Evolutionary conservation across 2,113 vertebrate genomes (phyloP).

Genomic region (Halcyon senegalensis): DNA sequence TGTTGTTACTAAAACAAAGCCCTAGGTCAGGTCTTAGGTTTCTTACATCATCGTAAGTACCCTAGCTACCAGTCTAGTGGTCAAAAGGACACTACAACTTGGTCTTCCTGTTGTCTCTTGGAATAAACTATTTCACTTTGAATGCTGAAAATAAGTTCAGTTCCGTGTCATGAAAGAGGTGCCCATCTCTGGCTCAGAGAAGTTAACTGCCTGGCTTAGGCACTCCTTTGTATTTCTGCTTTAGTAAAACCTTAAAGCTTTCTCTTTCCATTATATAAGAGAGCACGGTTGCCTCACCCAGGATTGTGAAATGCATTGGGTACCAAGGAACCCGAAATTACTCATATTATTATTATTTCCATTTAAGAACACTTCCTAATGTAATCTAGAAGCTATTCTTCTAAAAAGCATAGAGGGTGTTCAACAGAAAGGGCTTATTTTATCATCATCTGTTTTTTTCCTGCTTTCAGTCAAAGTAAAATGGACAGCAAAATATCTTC

Average conservation of each 20-base stretch:
- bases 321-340: background rate
- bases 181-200: background rate
- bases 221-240: background rate
- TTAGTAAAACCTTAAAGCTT: background rate
- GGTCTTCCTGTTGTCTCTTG: background rate
- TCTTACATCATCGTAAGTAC: background rate
- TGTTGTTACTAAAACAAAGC: background rate
- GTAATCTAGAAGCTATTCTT: background rate
- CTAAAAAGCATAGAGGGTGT: background rate
- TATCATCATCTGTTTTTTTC: background rate
- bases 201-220: background rate
- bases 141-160: background rate
- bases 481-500: background rate
- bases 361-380: background rate
- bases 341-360: background rate
- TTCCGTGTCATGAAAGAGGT: background rate
- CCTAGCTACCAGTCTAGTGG: background rate
- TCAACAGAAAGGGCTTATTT: background rate
- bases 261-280: background rate
- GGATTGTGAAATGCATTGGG: background rate
- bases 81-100: background rate
- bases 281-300: background rate
- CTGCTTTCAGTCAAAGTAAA: background rate
- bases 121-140: background rate
- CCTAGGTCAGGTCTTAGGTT: background rate